Base-by-base conservation (phyloP, 2,113 vertebrate genomes). In the Polyodon spathula region DNA sequence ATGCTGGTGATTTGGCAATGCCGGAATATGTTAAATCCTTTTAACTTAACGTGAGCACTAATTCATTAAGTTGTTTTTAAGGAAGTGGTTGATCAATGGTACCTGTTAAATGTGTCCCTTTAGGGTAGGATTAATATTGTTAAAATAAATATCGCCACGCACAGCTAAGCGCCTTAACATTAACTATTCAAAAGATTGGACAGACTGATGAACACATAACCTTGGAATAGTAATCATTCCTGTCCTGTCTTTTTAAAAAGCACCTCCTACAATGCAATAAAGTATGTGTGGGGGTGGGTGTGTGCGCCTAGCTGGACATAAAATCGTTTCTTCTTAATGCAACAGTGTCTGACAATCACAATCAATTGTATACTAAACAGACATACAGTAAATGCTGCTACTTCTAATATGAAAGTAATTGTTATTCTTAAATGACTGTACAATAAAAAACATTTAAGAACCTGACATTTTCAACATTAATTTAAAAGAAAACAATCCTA, bases 61-160 rank as follows among this genome's bases (percentile, higher is more conserved):
- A 68, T 71, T 63, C 66, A 57, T 76, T 63, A 65, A 71, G 73
- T 75, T 66, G 70, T 59, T 61, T 57, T 65, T 62, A 59, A 70
- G 69, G 65, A 77, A 46, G 48, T 63, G 65, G 65, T 53, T 46
- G 73, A 78, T 78, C 67, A 75, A 79, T 78, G 76, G 73, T 59
- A 62, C 69, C 68, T 72, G 66, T 71, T 62, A 69, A 72, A 76
- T 71, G 61, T 65, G 67, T 65, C 72, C 74, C 41, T 63, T 64
- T 41, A 50, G 54, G 68, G 59, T 61, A 27, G 71, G 78, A 81
- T 84, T 75, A 77, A 78, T 77, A 65, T 38, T 67, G 68, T 77
- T 77, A 67, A 80, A 81, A 80, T 77, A 69, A 74, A 64, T 56
- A 37, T 50, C 68, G 46, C 51, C 71, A 66, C 70, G 68, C 62